phyloP scores from a whole-genome alignment of 2,888 invertebrate species.

The Podabrus alpinus region DNA sequence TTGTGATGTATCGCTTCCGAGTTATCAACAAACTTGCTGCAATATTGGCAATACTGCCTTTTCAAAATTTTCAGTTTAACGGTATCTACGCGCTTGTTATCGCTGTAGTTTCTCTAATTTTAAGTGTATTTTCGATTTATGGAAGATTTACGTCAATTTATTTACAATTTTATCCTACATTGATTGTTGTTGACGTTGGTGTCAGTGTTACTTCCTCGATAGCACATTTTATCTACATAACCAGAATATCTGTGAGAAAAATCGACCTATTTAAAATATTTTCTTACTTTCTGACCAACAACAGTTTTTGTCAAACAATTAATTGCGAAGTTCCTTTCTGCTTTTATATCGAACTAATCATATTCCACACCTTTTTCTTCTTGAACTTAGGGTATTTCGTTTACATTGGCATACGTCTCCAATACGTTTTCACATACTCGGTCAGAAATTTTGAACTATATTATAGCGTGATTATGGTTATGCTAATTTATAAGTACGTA shows the following conservation, averaged over 20 bases:
- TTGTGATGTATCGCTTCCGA: background rate
- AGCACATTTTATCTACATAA: background rate
- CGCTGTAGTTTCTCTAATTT: background rate
- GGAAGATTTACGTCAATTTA: background rate
- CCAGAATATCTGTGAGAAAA: background rate
- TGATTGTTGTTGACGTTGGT: background rate
- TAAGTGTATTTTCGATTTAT: background rate
- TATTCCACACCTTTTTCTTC: background rate
- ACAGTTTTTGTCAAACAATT: background rate
- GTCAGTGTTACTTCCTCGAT: background rate
- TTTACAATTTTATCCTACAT: background rate
- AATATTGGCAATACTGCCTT: background rate
- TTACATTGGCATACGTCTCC: background rate
- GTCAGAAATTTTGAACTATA: background rate
- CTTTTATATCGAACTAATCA: background rate
- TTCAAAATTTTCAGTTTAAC: background rate
- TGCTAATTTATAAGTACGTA: constrained; percentile 1
- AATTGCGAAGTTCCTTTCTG: background rate
- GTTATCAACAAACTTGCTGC: background rate
- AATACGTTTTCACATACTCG: background rate
- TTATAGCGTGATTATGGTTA: background rate
- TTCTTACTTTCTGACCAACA: background rate
- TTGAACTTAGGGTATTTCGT: background rate
- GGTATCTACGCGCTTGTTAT: background rate
- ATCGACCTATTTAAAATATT: background rate